phyloP scores from a whole-genome alignment of 1,140 invertebrate species.

The Philotrypesis tridentata region DNA sequence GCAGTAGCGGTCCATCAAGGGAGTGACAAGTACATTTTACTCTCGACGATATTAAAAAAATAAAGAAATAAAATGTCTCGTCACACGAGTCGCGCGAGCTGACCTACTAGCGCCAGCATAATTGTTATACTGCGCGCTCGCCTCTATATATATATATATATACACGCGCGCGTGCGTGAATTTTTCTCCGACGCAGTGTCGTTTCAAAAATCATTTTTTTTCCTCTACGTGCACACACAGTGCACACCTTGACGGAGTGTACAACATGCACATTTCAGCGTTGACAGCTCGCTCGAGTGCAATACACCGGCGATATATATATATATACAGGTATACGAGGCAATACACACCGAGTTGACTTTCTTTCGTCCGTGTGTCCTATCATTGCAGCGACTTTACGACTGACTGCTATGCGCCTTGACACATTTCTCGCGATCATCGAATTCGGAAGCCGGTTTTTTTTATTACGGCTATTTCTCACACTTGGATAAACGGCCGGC shows the following conservation, averaged over 20 bases:
- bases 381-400: slow-evolving; percentile 2
- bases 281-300: not conserved
- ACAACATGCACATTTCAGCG: not conserved
- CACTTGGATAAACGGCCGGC: no score
- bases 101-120: not conserved
- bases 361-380: not conserved
- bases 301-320: not conserved
- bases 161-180: slow-evolving; percentile 14
- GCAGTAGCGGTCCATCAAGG: no score
- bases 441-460: not conserved
- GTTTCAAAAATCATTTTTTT: not conserved
- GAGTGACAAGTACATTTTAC: no score
- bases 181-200: not conserved
- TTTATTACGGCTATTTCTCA: no score
- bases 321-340: no score
- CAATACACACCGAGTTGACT: not conserved
- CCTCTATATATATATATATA: no score
- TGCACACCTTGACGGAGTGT: no score
- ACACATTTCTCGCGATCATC: slow-evolving; percentile 20
- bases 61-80: no score
- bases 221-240: not conserved
- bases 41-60: no score
- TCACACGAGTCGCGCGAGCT: not conserved
- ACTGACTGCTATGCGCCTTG: slow-evolving; percentile 11
- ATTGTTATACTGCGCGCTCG: not conserved